A percentile compares a stretch with the other conserved stretches of the same genome.
These are phyloP conservation scores for Anorthoa munda DNA, from an alignment of 2,888 invertebrate genomes.

Conservation along the genomic window DNA sequence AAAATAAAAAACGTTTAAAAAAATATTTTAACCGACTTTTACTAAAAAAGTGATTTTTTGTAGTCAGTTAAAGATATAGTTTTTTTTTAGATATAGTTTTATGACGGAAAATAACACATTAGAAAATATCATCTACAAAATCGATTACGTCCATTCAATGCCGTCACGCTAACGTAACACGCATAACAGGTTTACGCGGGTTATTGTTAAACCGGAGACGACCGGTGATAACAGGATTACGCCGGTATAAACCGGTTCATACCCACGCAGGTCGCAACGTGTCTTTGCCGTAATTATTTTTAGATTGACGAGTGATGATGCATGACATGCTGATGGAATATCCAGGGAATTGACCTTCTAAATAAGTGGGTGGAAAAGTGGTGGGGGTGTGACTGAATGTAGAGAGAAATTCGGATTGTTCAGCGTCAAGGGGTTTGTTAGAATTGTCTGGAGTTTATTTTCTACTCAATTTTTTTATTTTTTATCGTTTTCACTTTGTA, in stretches of 20 bases:
- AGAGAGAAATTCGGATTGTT: slow-evolving; percentile 26
- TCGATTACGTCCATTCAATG: slow-evolving; percentile 20
- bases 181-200: slow-evolving; percentile 49
- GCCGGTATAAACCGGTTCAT: slow-evolving; percentile 18
- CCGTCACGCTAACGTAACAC: slow-evolving; percentile 13
- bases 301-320: slow-evolving; percentile 28
- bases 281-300: slow-evolving; percentile 45
- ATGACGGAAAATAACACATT: not conserved
- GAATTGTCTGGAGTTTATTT: not conserved
- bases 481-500: not conserved
- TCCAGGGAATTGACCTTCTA: slow-evolving; percentile 17
- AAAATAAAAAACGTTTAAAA: too few species aligned
- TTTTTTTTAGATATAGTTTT: too few species aligned
- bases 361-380: slow-evolving; percentile 4
- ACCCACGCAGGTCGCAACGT: slow-evolving; percentile 34
- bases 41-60: too few species aligned
- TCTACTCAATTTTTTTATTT: not conserved
- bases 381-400: not conserved
- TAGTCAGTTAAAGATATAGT: too few species aligned
- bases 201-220: slow-evolving; percentile 46
- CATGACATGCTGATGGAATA: slow-evolving; percentile 9
- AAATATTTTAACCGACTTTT: too few species aligned
- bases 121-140: not conserved
- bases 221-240: slow-evolving; percentile 57
- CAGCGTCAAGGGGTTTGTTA: not conserved